phyloP scores from a whole-genome alignment of 2,888 invertebrate genomes.

The Drosophila ezoana region DNA sequence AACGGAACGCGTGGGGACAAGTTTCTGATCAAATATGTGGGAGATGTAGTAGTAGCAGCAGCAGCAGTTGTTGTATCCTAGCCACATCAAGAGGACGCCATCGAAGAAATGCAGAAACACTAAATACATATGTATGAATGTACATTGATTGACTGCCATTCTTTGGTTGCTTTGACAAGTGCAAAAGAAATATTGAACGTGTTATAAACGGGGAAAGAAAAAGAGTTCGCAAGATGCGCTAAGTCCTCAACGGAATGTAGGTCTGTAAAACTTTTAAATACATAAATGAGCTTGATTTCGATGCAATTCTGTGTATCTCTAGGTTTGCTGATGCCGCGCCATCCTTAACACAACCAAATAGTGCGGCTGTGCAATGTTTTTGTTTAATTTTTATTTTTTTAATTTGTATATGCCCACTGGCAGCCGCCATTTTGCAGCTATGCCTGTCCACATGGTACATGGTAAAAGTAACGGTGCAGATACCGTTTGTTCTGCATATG shows the following conservation, averaged over 20 bases:
- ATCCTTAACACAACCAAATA: constrained; percentile 41
- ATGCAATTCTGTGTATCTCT: constrained; percentile 25
- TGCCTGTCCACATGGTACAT: constrained; percentile 43
- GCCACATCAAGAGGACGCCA: constrained; percentile 62
- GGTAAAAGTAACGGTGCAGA: constrained; percentile 32
- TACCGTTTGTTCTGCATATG: constrained; percentile 44
- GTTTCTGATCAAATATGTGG: constrained; percentile 67
- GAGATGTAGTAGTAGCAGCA: constrained; percentile 64
- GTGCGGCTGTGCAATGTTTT: constrained; percentile 25
- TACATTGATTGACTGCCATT: constrained; percentile 35
- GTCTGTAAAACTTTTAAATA: constrained; percentile 49
- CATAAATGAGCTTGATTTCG: constrained; percentile 35
- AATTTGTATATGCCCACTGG: constrained; percentile 27
- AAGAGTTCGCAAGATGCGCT: constrained; percentile 31
- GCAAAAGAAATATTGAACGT: constrained; percentile 48
- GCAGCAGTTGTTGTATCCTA: constrained; percentile 71
- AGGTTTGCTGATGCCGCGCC: constrained; percentile 21
- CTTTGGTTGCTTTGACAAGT: constrained; percentile 36
- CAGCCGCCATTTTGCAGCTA: constrained; percentile 52
- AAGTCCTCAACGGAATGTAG: constrained; percentile 35
- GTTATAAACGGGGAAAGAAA: constrained; percentile 53
- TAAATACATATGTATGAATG: constrained; percentile 39
- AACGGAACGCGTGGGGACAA: constrained; percentile 69
- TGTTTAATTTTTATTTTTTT: constrained; percentile 9
- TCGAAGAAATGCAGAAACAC: constrained; percentile 57